Evolutionary conservation across 1,140 invertebrate genomes (phyloP), one percentile per base, ranked within the genome.

Genomic region (Teleogryllus occipitalis): DNA sequence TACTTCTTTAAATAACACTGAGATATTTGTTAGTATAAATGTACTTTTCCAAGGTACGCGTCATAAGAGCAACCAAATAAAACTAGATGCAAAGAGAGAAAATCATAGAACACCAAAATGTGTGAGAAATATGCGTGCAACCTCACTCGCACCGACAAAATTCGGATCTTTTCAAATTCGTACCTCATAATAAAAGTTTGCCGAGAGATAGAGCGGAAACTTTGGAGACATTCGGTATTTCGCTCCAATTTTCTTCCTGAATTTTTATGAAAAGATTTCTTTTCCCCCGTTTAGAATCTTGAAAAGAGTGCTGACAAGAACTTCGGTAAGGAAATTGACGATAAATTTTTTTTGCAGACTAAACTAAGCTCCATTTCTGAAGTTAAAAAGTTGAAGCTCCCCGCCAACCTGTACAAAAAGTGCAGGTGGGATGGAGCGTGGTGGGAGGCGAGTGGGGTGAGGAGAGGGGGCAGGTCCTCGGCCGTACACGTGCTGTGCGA

Each of bases 221-320:
- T 65, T 65, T 18, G 54, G 54, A 65, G 54, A 65, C 54, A 65
- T 65, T 65, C 7, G 54, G 54, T 65, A 65, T 65, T 65, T 65
- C 54, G 54, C 54, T 65, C 10, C 54, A 14, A 65, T 65, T 65
- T 65, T 18, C 18, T 65, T 18, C 54, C 54, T 65, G 54, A 65
- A 65, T 65, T 65, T 65, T 65, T 65, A 65, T 65, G 54, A 65
- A 65, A 65, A 65, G 54, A 65, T 65, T 65, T 39, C 27, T 39
- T 39, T 65, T 65, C 54, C 0, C 18, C 54, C 54, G 18, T 65
- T 65, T 65, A 65, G 54, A 65, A 65, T 65, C 54, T 65, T 65
- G 54, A 65, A 65, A 65, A 65, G 54, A 65, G 54, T 65, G 54
- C 54, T 65, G 54, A 65, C 54, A 65, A 65, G 54, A 65, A 65